Base-by-base conservation (phyloP, 2,888 invertebrate genomes). In the Stictocephala bisonia region DNA sequence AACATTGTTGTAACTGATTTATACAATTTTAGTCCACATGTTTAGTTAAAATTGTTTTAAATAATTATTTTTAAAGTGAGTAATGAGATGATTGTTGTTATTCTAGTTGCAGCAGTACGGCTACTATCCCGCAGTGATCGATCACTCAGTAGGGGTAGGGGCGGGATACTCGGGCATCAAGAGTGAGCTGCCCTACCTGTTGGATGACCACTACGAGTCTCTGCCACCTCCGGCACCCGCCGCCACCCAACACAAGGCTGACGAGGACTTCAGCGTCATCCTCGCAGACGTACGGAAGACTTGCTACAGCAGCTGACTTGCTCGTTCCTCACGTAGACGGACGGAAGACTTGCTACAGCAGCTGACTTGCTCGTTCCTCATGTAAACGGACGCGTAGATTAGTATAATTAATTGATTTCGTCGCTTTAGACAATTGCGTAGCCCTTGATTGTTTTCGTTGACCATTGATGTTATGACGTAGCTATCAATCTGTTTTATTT, bases 251-350 rank as follows among this genome's bases (percentile, higher is more conserved):
- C 77, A 77, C 53, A 89, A 93, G 79, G 90, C 90, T 68, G 94
- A 94, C 77, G 94, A 94, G 77, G 94, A 94, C 82, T 94, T 95
- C 85, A 94, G 94, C 86, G 94, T 94, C 80, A 94, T 95, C 81
- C 86, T 95, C 76, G 95, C 95, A 3, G 94, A 94, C 76, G 95
- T 95, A 58, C 87, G 95, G 78, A 94, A 95, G 84, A 95, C 95
- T 44, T 93, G 93, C 83, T 93, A 93, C 85, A 93, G 93, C 87
- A 93, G 73, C 64, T 73, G 73, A 73, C 58, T 50, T 15, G 7
- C 20, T 7, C 31, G 4, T 20, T 13, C 4, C 9, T 31, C 86
- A 95, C 76, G 95, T 95, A 3, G 94, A 94, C 76, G 95, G 95
- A 58, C 87, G 95, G 78, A 94, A 95, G 84, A 95, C 95, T 44